These are phyloP conservation scores for Perca schrenkii DNA, from an alignment of 2,113 vertebrate species.

Conservation along the genomic window DNA sequence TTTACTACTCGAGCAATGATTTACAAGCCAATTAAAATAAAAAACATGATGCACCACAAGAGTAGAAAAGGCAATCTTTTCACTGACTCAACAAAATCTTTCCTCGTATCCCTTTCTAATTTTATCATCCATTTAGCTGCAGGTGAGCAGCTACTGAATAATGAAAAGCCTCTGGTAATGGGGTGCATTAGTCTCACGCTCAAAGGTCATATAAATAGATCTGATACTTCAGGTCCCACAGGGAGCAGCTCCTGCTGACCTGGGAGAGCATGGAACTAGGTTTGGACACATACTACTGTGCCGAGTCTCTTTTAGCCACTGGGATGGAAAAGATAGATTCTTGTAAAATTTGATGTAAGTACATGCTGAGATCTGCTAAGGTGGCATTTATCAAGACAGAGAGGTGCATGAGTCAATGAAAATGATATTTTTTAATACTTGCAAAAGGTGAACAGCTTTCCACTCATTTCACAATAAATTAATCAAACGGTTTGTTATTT, in stretches of 20 bases:
- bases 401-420: background rate
- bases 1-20: constrained; percentile 24
- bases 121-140: constrained; percentile 76
- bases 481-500: background rate
- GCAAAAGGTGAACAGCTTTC: background rate
- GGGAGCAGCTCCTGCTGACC: constrained; percentile 53
- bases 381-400: background rate
- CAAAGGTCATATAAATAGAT: constrained; percentile 81
- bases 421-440: background rate
- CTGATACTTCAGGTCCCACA: constrained; percentile 52
- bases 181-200: constrained; percentile 74
- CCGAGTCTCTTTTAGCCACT: background rate
- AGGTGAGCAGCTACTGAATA: constrained; percentile 83
- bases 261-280: constrained; percentile 7
- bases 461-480: background rate
- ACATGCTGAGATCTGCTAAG: constrained; percentile 4
- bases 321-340: background rate
- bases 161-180: constrained; percentile 80
- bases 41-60: constrained; percentile 10
- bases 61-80: constrained; percentile 28
- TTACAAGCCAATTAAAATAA: constrained; percentile 43
- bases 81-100: constrained; percentile 54
- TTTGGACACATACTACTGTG: constrained; percentile 9
- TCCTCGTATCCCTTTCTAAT: constrained; percentile 61
- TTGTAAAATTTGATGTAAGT: background rate